phyloP scores from a whole-genome alignment of 2,888 invertebrate genomes.

The Ellobium chinense region DNA sequence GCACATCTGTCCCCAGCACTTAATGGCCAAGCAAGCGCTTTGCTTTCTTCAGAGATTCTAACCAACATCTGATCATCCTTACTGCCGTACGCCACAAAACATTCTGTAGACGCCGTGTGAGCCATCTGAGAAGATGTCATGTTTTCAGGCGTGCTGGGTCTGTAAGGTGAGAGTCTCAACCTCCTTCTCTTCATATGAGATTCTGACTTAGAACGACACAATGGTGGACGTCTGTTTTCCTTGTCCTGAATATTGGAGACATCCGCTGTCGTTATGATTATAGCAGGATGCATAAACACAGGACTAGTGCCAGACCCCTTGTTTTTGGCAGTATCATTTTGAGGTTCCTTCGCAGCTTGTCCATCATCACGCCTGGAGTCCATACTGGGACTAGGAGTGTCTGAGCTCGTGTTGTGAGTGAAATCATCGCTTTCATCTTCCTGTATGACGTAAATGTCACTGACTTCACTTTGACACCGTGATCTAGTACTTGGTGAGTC shows the following conservation, averaged over 20 bases:
- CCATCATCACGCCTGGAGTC: background rate
- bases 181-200: background rate
- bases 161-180: too few species aligned
- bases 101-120: background rate
- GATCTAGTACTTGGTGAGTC: background rate
- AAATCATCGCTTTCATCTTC: conserved; percentile 3
- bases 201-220: background rate
- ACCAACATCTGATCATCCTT: background rate
- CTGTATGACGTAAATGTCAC: conserved; percentile 17
- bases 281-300: conserved; percentile 11
- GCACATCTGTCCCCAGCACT: too few species aligned
- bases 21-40: background rate
- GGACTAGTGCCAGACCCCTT: background rate
- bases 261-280: background rate
- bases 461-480: background rate
- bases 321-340: background rate
- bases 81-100: background rate
- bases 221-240: background rate
- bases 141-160: background rate
- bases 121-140: background rate
- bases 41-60: background rate
- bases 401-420: background rate
- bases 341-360: background rate
- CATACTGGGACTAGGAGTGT: too few species aligned
- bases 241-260: background rate